phyloP scores from a whole-genome alignment of 2,113 vertebrate species.

The Pseudopodoces humilis region DNA sequence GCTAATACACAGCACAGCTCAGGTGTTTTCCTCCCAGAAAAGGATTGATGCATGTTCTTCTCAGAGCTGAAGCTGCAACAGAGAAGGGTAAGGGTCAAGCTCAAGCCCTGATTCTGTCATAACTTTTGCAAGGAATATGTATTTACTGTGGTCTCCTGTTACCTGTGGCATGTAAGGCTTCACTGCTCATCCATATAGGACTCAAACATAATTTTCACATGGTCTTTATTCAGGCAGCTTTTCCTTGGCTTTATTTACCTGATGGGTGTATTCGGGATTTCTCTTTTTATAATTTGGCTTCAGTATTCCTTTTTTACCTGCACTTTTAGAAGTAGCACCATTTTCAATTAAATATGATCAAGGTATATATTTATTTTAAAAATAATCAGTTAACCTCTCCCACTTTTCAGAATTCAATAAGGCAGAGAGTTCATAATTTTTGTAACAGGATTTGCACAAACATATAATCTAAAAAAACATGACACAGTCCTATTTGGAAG shows the following conservation, averaged over 20 bases:
- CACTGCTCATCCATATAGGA: not conserved
- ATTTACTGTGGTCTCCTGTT: not conserved
- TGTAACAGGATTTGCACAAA: not conserved
- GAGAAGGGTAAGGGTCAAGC: too few relatives aligned
- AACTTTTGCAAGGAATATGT: not conserved
- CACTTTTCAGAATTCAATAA: not conserved
- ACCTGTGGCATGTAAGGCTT: not conserved
- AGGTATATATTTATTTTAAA: not conserved
- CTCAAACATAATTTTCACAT: not conserved
- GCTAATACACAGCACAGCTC: not conserved
- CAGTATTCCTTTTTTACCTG: not conserved
- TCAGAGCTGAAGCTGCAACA: not conserved
- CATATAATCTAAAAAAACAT: not conserved
- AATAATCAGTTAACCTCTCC: not conserved
- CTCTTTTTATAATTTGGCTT: not conserved
- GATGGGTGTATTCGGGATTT: not conserved
- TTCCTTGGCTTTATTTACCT: not conserved
- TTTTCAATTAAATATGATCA: not conserved
- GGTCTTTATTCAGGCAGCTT: not conserved
- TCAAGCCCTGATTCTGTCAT: not conserved
- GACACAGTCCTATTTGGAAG: not conserved
- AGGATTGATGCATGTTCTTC: not conserved
- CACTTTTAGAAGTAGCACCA: not conserved
- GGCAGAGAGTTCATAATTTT: not conserved
- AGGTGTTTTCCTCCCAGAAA: fast-evolving